These are phyloP conservation scores for Cyprinodon tularosa DNA, from an alignment of 2,113 vertebrate genomes.

Conservation along the genomic window DNA sequence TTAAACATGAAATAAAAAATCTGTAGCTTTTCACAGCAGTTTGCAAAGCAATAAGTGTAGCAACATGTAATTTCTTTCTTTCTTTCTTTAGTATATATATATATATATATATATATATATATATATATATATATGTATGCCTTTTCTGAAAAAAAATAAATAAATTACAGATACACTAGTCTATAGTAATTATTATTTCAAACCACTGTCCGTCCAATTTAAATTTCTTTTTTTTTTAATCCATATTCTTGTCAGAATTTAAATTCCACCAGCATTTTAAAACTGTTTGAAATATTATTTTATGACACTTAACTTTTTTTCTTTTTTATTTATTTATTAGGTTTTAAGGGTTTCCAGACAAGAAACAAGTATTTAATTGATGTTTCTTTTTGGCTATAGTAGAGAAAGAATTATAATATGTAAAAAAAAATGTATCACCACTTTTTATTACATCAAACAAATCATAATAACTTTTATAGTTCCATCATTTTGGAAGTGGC, in stretches of 20 bases:
- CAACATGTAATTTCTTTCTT: too few relatives aligned
- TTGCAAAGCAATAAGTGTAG: too few relatives aligned
- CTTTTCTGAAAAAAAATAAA: constrained; percentile 2
- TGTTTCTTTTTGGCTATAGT: too few relatives aligned
- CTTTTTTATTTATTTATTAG: too few relatives aligned
- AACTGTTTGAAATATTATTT: background rate
- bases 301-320: too few relatives aligned
- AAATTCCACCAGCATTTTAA: constrained; percentile 39
- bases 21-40: too few relatives aligned
- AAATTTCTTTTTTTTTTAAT: constrained; percentile 13
- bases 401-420: background rate
- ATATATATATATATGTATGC: background rate
- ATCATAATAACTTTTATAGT: background rate
- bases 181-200: constrained; percentile 24
- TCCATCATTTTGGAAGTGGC: too few relatives aligned
- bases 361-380: too few relatives aligned
- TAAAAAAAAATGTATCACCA: background rate
- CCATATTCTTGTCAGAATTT: constrained; percentile 40
- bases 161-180: constrained; percentile 14
- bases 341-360: too few relatives aligned
- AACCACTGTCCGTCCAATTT: constrained; percentile 43
- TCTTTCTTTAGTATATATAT: too few relatives aligned
- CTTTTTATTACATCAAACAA: background rate
- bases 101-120: too few relatives aligned
- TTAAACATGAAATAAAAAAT: too few relatives aligned